Conservation (phyloP, 1,140 invertebrate genomes). For the Samia ricini region DNA sequence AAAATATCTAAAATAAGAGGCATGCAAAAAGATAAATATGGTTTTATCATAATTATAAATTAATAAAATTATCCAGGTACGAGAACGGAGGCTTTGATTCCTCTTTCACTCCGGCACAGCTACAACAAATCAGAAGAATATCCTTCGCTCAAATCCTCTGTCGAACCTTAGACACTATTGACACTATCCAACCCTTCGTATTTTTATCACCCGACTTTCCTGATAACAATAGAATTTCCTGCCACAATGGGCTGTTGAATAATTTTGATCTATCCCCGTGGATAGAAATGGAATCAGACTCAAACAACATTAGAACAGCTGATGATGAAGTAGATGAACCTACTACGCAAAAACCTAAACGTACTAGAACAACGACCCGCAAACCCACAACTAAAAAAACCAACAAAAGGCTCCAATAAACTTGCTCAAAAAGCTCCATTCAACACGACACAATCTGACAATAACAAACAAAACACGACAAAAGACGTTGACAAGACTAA, state of each 20-base stretch:
- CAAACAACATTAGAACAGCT: conserved; percentile 59
- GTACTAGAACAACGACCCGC: conserved; percentile 28
- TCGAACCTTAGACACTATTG: conserved; percentile 86
- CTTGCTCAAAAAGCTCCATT: conserved; percentile 19
- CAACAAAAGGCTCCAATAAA: conserved; percentile 14
- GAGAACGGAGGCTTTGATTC: conserved; percentile 87
- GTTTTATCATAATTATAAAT: background rate
- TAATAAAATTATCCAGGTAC: conserved; percentile 74
- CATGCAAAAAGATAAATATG: background rate
- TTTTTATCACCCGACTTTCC: conserved; percentile 83
- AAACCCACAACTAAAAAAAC: conserved; percentile 24
- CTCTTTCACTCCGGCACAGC: conserved; percentile 89
- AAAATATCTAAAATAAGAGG: no score
- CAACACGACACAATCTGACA: conserved; percentile 24
- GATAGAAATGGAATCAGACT: conserved; percentile 73
- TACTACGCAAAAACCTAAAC: conserved; percentile 29
- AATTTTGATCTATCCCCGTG: conserved; percentile 83
- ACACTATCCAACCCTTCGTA: conserved; percentile 86
- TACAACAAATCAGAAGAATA: conserved; percentile 89
- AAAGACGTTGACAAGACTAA: conserved; percentile 40
- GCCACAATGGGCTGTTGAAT: conserved; percentile 83
- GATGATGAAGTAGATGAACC: conserved; percentile 28
- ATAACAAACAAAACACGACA: conserved; percentile 24
- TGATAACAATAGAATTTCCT: conserved; percentile 82
- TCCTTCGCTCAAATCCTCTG: conserved; percentile 92